phyloP scores from a whole-genome alignment of 2,888 invertebrate genomes.

The Mythimna loreyi region DNA sequence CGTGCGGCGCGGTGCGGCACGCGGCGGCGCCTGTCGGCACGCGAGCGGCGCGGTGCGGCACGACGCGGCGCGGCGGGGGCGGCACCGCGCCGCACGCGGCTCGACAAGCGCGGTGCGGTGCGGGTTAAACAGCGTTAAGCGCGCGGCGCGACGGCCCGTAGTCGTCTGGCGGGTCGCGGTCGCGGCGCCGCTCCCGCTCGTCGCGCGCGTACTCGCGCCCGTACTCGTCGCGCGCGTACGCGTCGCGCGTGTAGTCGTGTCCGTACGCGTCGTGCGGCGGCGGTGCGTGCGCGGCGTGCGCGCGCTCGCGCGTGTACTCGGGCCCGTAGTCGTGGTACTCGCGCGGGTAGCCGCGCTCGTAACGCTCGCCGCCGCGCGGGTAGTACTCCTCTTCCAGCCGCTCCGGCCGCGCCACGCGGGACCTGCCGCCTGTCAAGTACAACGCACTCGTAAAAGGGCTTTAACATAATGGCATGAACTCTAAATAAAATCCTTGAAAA shows the following conservation, averaged over 20 bases:
- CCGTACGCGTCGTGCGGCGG: slow-evolving; percentile 75
- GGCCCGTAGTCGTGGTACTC: slow-evolving; percentile 70
- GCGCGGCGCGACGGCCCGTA: slow-evolving; percentile 93
- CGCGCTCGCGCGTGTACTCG: slow-evolving; percentile 66
- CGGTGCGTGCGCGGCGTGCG: slow-evolving; percentile 60
- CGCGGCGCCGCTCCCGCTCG: slow-evolving; percentile 84
- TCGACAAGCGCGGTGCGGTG: slow-evolving; percentile 80
- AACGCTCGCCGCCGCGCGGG: slow-evolving; percentile 78
- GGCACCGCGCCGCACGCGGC: slow-evolving; percentile 86
- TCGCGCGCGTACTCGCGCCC: slow-evolving; percentile 88
- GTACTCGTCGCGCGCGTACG: slow-evolving; percentile 82
- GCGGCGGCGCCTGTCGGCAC: slow-evolving; percentile 79
- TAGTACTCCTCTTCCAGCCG: slow-evolving; percentile 91
- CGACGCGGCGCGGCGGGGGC: slow-evolving; percentile 57
- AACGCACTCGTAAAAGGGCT: background rate
- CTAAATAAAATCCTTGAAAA: slow-evolving; percentile 50
- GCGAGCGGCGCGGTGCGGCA: slow-evolving; percentile 87
- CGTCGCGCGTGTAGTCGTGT: slow-evolving; percentile 82
- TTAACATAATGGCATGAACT: background rate
- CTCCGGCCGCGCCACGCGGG: slow-evolving; percentile 88
- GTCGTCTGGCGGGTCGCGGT: slow-evolving; percentile 87
- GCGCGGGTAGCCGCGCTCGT: slow-evolving; percentile 75
- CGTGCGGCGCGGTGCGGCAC: slow-evolving; percentile 85
- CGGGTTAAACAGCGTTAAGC: slow-evolving; percentile 93
- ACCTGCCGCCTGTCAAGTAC: slow-evolving; percentile 77